These are phyloP conservation scores for Plebejus anna DNA, from an alignment of 2,888 invertebrate genomes.

Conservation along the genomic window DNA sequence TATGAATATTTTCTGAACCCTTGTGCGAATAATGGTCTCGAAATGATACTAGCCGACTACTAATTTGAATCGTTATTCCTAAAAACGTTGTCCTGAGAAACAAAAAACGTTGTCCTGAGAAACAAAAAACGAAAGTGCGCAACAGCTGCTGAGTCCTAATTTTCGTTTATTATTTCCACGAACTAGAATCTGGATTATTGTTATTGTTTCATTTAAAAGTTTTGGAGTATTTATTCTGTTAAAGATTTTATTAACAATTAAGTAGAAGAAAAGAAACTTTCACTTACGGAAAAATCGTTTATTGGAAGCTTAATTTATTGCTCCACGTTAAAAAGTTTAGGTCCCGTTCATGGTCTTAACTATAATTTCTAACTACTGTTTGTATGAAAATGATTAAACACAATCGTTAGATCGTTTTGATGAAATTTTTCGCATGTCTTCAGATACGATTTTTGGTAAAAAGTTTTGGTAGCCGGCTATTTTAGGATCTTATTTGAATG, in stretches of 20 bases:
- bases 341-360: too few species aligned
- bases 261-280: too few species aligned
- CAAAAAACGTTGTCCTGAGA: not conserved
- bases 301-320: too few species aligned
- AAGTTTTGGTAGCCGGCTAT: not conserved
- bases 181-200: not conserved
- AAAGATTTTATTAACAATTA: too few species aligned
- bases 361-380: too few species aligned
- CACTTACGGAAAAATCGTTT: too few species aligned
- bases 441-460: too few species aligned
- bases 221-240: too few species aligned
- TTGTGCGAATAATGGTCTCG: not conserved
- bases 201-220: not conserved
- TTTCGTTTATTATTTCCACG: not conserved
- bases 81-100: not conserved
- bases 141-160: not conserved
- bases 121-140: not conserved
- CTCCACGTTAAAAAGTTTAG: too few species aligned
- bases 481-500: not conserved
- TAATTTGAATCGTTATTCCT: not conserved
- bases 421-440: too few species aligned
- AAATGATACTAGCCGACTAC: not conserved
- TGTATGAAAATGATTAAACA: too few species aligned
- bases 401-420: too few species aligned
- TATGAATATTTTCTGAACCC: not conserved